Evolutionary conservation across 1,140 invertebrate species (phyloP).

Genomic region (Scaptomyza montana): DNA sequence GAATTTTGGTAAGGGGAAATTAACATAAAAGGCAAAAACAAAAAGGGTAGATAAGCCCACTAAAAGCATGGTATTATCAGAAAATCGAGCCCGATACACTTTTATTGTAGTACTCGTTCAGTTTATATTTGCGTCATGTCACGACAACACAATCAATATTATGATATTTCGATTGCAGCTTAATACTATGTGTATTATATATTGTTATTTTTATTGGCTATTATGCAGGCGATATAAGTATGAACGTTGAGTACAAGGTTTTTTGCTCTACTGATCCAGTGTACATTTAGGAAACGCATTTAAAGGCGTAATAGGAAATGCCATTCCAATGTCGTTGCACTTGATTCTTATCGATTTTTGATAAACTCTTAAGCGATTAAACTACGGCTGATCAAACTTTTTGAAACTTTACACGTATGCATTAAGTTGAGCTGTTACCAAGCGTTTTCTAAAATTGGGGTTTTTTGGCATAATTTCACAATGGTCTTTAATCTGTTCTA

Average conservation of each 20-base stretch:
- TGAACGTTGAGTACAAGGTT: conserved; percentile 5
- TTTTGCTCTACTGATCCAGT: conserved; percentile 26
- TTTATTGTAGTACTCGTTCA: conserved; percentile 19
- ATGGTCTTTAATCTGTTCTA: conserved; percentile 28
- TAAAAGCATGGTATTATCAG: conserved; percentile 23
- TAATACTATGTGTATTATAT: neutral
- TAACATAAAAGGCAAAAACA: conserved; percentile 49
- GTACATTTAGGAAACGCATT: conserved; percentile 22
- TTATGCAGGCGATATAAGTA: conserved; percentile 9
- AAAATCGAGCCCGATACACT: conserved; percentile 22
- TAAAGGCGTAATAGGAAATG: neutral
- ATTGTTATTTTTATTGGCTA: conserved; percentile 8
- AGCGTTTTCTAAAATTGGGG: neutral
- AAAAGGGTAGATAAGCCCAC: conserved; percentile 34
- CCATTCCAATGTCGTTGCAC: conserved; percentile 9
- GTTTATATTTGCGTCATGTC: conserved; percentile 34
- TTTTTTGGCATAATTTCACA: conserved; percentile 24
- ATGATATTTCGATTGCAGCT: conserved; percentile 21
- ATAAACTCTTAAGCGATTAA: conserved; percentile 6
- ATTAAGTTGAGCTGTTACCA: conserved; percentile 21
- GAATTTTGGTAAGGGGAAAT: conserved; percentile 13
- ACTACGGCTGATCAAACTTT: neutral
- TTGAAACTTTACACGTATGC: neutral
- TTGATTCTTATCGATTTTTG: conserved; percentile 17
- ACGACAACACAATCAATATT: conserved; percentile 20